phyloP scores from a whole-genome alignment of 2,797 vertebrate species.

The Acipenser oxyrinchus region DNA sequence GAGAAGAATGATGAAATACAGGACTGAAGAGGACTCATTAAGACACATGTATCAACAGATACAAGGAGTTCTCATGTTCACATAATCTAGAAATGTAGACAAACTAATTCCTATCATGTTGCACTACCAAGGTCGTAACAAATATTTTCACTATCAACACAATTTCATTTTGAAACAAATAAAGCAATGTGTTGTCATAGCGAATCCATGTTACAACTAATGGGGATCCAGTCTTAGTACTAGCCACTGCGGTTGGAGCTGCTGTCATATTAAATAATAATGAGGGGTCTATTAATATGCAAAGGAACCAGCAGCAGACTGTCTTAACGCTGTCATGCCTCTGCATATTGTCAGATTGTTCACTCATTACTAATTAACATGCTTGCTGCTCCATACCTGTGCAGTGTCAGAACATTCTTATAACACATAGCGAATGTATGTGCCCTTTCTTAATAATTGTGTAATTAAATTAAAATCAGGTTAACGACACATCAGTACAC shows the following conservation, averaged over 20 bases:
- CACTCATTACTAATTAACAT: constrained; percentile 85
- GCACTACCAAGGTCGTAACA: too few species aligned
- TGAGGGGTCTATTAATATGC: constrained; percentile 85
- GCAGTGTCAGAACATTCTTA: constrained; percentile 78
- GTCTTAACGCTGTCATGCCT: constrained; percentile 79
- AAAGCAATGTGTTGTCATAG: constrained; percentile 65
- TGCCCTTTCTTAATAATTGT: constrained; percentile 60
- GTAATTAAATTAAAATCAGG: constrained; percentile 79
- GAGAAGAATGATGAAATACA: too few species aligned
- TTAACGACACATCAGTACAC: constrained; percentile 66
- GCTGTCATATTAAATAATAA: constrained; percentile 86
- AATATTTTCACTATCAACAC: too few species aligned
- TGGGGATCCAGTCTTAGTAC: constrained; percentile 70
- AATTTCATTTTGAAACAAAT: constrained; percentile 43
- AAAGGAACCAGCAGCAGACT: constrained; percentile 76
- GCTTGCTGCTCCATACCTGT: constrained; percentile 77
- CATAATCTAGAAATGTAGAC: too few species aligned
- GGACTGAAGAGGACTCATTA: too few species aligned
- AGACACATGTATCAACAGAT: too few species aligned
- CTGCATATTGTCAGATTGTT: constrained; percentile 81
- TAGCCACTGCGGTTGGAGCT: constrained; percentile 66
- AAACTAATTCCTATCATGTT: too few species aligned
- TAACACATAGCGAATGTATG: constrained; percentile 66
- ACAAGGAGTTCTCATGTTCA: too few species aligned
- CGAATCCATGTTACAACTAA: constrained; percentile 73